A percentile compares a stretch with the other conserved stretches of the same genome.
These are phyloP conservation scores for Atractosteus spatula DNA, from an alignment of 2,113 vertebrate genomes.

Conservation along the genomic window DNA sequence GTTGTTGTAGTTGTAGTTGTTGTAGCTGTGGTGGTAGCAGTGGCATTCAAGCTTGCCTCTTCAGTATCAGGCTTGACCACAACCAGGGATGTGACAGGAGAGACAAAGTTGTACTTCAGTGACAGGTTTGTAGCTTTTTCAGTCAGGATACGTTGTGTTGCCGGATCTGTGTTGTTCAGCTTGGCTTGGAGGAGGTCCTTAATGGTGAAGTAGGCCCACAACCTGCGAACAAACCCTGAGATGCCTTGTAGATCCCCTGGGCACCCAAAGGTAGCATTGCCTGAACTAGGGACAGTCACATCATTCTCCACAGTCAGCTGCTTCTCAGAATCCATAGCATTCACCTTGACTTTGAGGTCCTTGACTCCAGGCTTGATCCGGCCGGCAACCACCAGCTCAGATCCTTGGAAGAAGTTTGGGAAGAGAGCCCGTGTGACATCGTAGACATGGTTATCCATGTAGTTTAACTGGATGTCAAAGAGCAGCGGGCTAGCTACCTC, in stretches of 20 bases:
- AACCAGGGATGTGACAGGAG: conserved; percentile 76
- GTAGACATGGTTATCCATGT: conserved; percentile 62
- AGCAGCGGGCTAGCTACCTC: conserved; percentile 77
- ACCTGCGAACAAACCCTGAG: conserved; percentile 63
- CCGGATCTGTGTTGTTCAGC: conserved; percentile 56
- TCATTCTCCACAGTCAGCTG: conserved; percentile 55
- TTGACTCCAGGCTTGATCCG: conserved; percentile 57
- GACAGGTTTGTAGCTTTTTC: conserved; percentile 77
- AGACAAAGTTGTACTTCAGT: conserved; percentile 79
- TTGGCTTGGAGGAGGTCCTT: conserved; percentile 69
- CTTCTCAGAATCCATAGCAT: conserved; percentile 54
- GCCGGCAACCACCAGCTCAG: conserved; percentile 75
- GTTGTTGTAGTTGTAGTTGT: conserved; percentile 15
- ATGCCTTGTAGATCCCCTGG: conserved; percentile 36
- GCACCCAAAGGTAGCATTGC: conserved; percentile 52
- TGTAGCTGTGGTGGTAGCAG: conserved; percentile 36
- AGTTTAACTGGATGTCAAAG: conserved; percentile 71
- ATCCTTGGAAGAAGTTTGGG: conserved; percentile 78
- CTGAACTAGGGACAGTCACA: conserved; percentile 34
- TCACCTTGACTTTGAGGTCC: conserved; percentile 62
- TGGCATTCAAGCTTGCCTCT: conserved; percentile 28
- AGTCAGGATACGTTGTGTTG: conserved; percentile 54
- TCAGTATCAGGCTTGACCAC: conserved; percentile 68
- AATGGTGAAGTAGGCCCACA: conserved; percentile 81
- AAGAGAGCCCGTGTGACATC: conserved; percentile 66